Evolutionary conservation across 2,888 invertebrate genomes (phyloP), one percentile per base, ranked within the genome.

Genomic region (Tolmerus cingulatus): DNA sequence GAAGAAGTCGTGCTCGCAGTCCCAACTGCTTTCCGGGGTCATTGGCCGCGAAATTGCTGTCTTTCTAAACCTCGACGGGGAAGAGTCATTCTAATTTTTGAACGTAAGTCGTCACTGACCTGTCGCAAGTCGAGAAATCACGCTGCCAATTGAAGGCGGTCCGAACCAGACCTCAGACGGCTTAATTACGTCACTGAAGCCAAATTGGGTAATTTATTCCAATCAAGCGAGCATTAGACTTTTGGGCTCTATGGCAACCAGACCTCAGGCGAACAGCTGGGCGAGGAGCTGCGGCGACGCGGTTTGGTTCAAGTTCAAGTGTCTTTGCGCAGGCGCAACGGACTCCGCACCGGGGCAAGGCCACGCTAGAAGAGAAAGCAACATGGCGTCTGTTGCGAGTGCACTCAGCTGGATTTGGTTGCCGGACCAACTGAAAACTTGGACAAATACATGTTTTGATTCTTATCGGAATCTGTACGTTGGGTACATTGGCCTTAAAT

Each of bases 81-180:
- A 23, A 30, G 16, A 23, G 40, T 78, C 46, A 27, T 51, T 51
- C n/a, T 16, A 55, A 81, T n/a, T 14, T 23, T 46, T 46, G 14
- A 46, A 46, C 79, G n/a, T 19, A 4, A 46, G 37, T 37, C 23
- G 77, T 55, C 55, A 86, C 86, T 86, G 86, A 86, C 86, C 86
- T 86, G 86, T 37, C 86, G 46, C 19, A 86, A 86, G 86, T 8
- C 78, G n/a, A 51, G 1, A 5, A 27, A 2, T n/a, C 51, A 14
- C 43, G 43, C 14, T 19, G 2, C 19, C 51, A 30, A 46, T 81
- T 55, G 37, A n/a, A 51, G 30, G 27, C 66, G 27, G 66, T 40
- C 19, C 23, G 19, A 19, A 66, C 23, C 27, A 51, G 55, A 55
- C 51, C 55, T 14, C 55, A 78, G 51, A 51, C 81, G 55, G 51